Base-by-base conservation (phyloP, 1,140 invertebrate genomes). In the Drosophila kepulauana region DNA sequence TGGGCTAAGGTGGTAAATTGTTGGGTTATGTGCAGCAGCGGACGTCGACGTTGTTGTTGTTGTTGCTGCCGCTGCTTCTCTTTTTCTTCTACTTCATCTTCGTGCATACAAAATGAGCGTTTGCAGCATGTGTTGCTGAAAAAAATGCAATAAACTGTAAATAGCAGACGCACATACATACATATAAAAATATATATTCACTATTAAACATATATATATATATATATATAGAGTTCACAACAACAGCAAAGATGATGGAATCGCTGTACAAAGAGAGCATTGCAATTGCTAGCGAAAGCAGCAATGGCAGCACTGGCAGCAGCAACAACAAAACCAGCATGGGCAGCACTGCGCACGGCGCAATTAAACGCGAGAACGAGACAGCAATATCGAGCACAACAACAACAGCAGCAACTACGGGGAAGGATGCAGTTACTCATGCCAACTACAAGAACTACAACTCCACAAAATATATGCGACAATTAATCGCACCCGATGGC, bases 1-100 rank as follows among this genome's bases (percentile, higher is more conserved):
- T 6, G 52, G 3, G 30, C 51, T 61, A 54, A 25, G 48, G 73
- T 77, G 72, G 48, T 69, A 82, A 88, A 82, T 71, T 82, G 80
- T 86, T 87, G 88, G 84, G 84, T 88, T 88, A 88, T 88, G 84
- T 88, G 78, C 69, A 67, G 63, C 64, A 45, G 73, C 64, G 41
- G 57, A 28, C n/a, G 54, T 57, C 15, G 69, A 13, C 15, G 30
- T 49, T 35, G 52, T 67, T 41, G 49, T 54, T 66, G 63, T 65
- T 46, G 64, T 35, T 45, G 49, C 48, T 15, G 65, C 48, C 7
- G 45, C 13, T n/a, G 65, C 20, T 25, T 25, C 20, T 25, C 20
- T 25, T 25, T 25, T 25, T 25, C 20, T 25, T 25, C 20, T 25
- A 25, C 20, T 25, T 38, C n/a, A 20, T 59, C n/a, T 45, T 54